Conservation (phyloP, 2,113 vertebrate genomes). For the Callochromis pleurospilus region DNA sequence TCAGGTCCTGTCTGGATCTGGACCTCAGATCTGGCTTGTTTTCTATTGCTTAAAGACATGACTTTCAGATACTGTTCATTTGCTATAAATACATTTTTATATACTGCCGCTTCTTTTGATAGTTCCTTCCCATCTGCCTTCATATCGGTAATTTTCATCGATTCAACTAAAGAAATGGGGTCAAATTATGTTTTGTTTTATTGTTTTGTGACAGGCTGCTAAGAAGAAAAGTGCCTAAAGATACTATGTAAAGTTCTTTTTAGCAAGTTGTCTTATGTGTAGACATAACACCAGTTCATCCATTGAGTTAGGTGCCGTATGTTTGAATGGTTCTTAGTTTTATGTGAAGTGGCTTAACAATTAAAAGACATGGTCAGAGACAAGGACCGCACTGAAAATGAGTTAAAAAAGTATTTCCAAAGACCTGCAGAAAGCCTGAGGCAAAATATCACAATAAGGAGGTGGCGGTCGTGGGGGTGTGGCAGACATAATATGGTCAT, state of each 20-base stretch:
- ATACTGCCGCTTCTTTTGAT: not conserved
- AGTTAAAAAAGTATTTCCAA: not conserved
- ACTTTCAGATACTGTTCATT: not conserved
- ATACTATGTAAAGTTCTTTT: not conserved
- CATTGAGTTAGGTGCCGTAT: not conserved
- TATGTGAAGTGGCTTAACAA: not conserved
- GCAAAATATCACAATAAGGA: not conserved
- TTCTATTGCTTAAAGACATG: not conserved
- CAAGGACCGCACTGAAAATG: not conserved
- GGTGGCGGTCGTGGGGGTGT: accelerated
- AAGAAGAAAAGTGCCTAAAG: not conserved
- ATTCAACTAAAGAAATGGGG: not conserved
- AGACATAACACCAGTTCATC: not conserved
- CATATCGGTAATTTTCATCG: not conserved
- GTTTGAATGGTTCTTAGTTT: not conserved
- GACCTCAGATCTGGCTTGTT: not conserved
- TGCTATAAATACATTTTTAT: not conserved
- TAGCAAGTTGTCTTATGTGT: not conserved
- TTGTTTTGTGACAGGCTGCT: not conserved
- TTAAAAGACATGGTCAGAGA: not conserved
- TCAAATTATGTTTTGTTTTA: not conserved
- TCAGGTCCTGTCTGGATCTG: not conserved
- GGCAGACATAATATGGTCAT: not conserved
- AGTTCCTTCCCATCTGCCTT: not conserved
- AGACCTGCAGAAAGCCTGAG: not conserved